These are phyloP conservation scores for Dryococelus australis DNA, from an alignment of 2,888 invertebrate genomes.

Conservation along the genomic window DNA sequence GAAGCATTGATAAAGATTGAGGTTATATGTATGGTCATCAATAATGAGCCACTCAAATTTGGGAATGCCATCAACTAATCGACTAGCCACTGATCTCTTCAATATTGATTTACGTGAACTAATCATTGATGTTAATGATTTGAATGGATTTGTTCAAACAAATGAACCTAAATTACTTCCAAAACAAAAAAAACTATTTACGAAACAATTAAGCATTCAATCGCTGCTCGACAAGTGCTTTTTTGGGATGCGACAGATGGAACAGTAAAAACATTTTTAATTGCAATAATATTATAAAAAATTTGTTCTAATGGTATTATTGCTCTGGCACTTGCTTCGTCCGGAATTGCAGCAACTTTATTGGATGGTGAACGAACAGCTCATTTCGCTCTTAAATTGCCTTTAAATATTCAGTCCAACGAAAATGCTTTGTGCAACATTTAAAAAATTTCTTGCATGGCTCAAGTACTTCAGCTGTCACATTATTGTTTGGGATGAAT, in stretches of 20 bases:
- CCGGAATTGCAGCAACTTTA: conserved; percentile 18
- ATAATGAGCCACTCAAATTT: conserved; percentile 47
- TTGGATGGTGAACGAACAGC: conserved; percentile 23
- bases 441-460: neutral
- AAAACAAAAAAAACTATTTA: neutral
- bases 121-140: conserved; percentile 44
- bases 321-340: neutral
- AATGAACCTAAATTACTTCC: conserved; percentile 12
- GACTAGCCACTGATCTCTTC: conserved; percentile 42
- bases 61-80: conserved; percentile 49
- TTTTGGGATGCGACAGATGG: too few relatives aligned
- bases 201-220: neutral
- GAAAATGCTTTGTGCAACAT: neutral
- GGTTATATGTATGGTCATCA: conserved; percentile 48
- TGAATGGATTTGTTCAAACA: conserved; percentile 40
- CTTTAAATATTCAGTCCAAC: neutral
- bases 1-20: conserved; percentile 52
- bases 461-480: neutral
- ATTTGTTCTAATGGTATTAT: neutral
- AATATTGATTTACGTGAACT: conserved; percentile 50
- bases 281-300: too few relatives aligned
- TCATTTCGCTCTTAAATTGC: conserved; percentile 18
- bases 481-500: conserved; percentile 24
- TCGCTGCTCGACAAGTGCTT: neutral
- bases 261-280: too few relatives aligned